phyloP scores from a whole-genome alignment of 37 sponge, comb jelly and placozoan species.

The Agelas oroides region DNA sequence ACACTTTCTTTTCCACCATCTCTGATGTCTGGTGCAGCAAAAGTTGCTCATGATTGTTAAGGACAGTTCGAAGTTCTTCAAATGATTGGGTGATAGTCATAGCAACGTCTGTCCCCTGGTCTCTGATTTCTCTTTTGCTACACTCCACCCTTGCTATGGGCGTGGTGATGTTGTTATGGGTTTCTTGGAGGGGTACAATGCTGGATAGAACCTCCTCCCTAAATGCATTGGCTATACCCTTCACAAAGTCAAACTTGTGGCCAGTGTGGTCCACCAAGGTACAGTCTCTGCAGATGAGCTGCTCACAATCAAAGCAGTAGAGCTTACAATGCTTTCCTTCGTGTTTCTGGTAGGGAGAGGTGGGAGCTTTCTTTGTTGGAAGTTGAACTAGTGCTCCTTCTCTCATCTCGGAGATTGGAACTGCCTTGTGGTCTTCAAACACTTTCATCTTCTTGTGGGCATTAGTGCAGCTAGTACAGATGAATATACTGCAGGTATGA shows the following conservation, averaged over 20 bases:
- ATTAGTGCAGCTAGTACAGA: constrained; percentile 19
- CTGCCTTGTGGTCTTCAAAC: not conserved
- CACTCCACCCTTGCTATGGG: not conserved
- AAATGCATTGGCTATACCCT: no score
- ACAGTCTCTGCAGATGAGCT: constrained; percentile 32
- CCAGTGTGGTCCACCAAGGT: no score
- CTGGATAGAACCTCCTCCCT: not conserved
- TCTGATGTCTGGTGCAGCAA: constrained; percentile 3
- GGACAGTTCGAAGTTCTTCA: not conserved
- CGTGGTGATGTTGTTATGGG: not conserved
- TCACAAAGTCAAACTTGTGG: no score
- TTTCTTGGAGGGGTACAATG: not conserved
- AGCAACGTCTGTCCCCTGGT: constrained; percentile 16
- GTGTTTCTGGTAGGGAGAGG: not conserved
- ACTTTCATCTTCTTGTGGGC: constrained; percentile 25
- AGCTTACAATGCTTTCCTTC: constrained; percentile 5
- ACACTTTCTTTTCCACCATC: constrained; percentile 26
- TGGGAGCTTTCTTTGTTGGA: not conserved
- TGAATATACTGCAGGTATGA: constrained; percentile 18
- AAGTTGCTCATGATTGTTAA: not conserved
- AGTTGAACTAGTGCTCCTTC: not conserved
- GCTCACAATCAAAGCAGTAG: constrained; percentile 42
- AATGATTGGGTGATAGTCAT: constrained; percentile 1
- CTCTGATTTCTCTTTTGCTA: not conserved
- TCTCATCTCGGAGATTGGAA: not conserved